Percentiles rank a stretch among this genome's conserved stretches.
These are phyloP conservation scores for Andrena minutula DNA, from an alignment of 2,888 invertebrate species.

Conservation along the genomic window DNA sequence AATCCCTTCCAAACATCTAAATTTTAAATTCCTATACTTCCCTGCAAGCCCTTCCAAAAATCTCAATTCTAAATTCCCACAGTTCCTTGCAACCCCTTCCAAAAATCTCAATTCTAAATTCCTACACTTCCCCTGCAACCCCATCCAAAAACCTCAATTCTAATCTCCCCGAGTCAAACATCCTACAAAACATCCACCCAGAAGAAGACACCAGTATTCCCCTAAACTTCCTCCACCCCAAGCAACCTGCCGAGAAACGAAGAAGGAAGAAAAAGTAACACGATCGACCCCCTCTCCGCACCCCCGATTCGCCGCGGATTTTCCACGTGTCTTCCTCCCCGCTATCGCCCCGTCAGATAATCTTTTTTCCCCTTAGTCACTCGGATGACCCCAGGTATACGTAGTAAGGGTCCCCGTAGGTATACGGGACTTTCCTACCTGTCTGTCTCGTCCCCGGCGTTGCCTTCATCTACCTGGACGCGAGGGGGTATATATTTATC, in stretches of 20 bases:
- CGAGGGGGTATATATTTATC: conserved; percentile 65
- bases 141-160: not conserved
- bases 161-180: not conserved
- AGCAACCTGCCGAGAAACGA: not conserved
- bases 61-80: too few relatives aligned
- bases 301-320: conserved; percentile 44
- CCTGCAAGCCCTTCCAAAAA: too few relatives aligned
- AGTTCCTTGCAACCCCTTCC: too few relatives aligned
- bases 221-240: not conserved
- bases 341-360: conserved; percentile 49
- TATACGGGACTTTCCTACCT: conserved; percentile 67
- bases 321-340: conserved; percentile 44
- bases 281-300: not conserved
- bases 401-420: conserved; percentile 45
- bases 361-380: conserved; percentile 60
- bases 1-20: too few relatives aligned
- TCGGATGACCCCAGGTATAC: conserved; percentile 60
- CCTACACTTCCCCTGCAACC: not conserved
- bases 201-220: not conserved
- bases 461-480: conserved; percentile 62
- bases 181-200: not conserved
- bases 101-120: too few relatives aligned
- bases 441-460: conserved; percentile 47
- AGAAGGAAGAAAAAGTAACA: not conserved
- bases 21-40: too few relatives aligned